phyloP scores from a whole-genome alignment of 2,797 vertebrate genomes.

The Bryconaethiops microstoma region DNA sequence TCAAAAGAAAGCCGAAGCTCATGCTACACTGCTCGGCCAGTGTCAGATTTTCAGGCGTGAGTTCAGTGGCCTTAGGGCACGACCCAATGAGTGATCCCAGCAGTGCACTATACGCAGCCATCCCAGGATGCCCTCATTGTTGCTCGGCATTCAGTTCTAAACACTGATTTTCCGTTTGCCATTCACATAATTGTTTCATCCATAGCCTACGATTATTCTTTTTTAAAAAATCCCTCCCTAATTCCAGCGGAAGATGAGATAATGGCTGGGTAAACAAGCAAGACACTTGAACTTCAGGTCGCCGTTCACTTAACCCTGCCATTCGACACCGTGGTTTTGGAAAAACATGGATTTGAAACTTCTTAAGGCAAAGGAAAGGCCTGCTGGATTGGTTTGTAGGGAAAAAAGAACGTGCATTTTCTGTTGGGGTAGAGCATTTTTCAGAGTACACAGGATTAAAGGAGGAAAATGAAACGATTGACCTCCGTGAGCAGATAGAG shows the following conservation, averaged over 20 bases:
- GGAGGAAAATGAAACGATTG: constrained; percentile 1
- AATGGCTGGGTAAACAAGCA: constrained; percentile 47
- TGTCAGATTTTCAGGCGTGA: constrained; percentile 61
- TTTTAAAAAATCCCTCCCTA: constrained; percentile 21
- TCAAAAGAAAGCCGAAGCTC: constrained; percentile 21
- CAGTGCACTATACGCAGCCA: constrained; percentile 38
- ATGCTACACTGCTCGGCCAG: constrained; percentile 47
- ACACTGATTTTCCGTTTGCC: constrained; percentile 19
- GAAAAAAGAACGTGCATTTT: not conserved
- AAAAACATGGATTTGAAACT: constrained; percentile 10
- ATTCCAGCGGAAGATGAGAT: constrained; percentile 36
- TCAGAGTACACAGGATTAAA: constrained; percentile 13
- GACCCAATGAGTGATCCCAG: constrained; percentile 53
- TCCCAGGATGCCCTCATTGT: constrained; percentile 22
- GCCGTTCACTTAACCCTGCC: constrained; percentile 27
- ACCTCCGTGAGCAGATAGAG: constrained; percentile 1
- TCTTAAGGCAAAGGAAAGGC: not conserved
- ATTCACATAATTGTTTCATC: constrained; percentile 18
- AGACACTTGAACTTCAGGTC: constrained; percentile 22
- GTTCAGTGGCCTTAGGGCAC: constrained; percentile 58
- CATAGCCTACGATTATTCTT: constrained; percentile 26
- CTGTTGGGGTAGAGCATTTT: not conserved
- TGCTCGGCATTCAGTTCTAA: constrained; percentile 15
- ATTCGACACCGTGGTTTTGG: constrained; percentile 29
- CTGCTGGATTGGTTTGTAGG: not conserved